Evolutionary conservation across 64 coral and sea anemone genomes (phyloP).

Genomic region (Montipora foliosa): DNA sequence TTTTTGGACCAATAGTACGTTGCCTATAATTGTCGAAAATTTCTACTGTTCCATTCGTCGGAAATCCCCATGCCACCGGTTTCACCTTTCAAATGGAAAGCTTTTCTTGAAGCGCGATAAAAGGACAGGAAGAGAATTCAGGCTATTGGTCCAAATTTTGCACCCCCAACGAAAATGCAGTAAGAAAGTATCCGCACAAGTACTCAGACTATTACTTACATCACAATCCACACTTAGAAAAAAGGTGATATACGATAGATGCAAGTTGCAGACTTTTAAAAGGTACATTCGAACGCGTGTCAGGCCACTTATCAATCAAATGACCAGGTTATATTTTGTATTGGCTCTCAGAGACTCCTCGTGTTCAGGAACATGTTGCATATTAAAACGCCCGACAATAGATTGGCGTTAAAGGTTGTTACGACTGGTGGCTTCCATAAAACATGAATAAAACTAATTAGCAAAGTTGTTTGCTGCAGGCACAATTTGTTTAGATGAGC

Average conservation of each 20-base stretch:
- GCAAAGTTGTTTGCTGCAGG: background rate
- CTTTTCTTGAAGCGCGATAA: too few relatives aligned
- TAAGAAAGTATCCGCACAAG: too few relatives aligned
- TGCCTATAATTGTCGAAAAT: too few relatives aligned
- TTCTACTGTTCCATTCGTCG: too few relatives aligned
- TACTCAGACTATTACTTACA: background rate
- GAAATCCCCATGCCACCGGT: too few relatives aligned
- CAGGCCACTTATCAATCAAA: background rate
- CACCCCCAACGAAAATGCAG: too few relatives aligned
- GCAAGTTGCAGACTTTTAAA: background rate
- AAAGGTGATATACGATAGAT: background rate
- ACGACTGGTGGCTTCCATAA: background rate
- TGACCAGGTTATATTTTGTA: background rate
- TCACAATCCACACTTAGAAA: background rate
- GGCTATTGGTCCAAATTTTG: too few relatives aligned
- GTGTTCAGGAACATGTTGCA: background rate
- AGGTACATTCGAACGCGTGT: background rate
- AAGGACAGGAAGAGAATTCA: too few relatives aligned
- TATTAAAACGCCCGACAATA: background rate
- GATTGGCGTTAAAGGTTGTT: background rate
- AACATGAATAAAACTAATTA: background rate
- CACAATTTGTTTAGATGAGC: background rate
- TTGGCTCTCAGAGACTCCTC: background rate
- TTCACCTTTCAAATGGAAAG: too few relatives aligned
- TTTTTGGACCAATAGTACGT: too few relatives aligned